Conservation (phyloP, 2,113 vertebrate genomes). For the Mobula birostris region DNA sequence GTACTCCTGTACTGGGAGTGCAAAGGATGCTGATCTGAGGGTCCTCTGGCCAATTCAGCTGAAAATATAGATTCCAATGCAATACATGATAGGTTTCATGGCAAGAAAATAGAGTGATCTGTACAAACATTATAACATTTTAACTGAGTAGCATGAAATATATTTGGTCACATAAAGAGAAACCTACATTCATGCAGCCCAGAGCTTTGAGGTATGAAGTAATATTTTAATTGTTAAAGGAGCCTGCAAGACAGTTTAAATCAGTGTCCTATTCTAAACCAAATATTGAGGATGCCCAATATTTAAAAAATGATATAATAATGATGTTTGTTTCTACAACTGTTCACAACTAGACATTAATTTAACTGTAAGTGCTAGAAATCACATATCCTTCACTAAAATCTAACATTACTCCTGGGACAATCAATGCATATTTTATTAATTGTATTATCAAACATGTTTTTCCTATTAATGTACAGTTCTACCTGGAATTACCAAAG, state of each 20-base stretch:
- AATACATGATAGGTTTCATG: background rate
- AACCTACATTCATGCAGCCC: background rate
- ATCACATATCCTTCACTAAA: background rate
- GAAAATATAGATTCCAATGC: too few species aligned
- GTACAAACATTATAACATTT: background rate
- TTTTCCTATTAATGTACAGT: conserved; percentile 42
- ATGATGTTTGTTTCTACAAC: too few species aligned
- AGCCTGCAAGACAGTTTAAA: background rate
- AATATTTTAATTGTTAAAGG: background rate
- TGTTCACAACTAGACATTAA: too few species aligned
- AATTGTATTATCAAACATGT: background rate
- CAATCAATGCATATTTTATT: background rate
- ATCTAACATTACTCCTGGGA: background rate
- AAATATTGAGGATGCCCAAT: background rate
- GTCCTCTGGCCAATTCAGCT: too few species aligned
- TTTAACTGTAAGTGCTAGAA: background rate
- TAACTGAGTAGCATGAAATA: background rate
- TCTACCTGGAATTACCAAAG: conserved; percentile 46
- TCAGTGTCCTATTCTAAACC: background rate
- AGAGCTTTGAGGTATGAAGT: background rate
- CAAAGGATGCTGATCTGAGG: too few species aligned
- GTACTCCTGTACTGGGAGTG: too few species aligned
- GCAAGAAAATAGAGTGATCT: background rate
- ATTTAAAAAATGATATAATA: background rate
- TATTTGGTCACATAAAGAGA: background rate